phyloP scores from a whole-genome alignment of 2,113 vertebrate genomes.

The Semicossyphus pulcher region DNA sequence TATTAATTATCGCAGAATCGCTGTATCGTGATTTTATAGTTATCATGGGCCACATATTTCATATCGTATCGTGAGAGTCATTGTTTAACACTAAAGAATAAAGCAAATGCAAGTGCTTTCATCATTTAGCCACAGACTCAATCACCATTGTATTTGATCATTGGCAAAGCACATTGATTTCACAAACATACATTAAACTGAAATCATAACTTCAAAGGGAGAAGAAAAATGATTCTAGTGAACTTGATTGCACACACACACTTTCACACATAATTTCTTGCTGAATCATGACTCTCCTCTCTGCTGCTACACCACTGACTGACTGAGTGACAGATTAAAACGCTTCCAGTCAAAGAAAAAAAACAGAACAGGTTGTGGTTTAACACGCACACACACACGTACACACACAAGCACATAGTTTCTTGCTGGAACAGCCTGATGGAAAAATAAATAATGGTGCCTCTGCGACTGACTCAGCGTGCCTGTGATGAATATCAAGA shows the following conservation, averaged over 20 bases:
- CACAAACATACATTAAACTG: no score
- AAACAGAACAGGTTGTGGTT: slow-evolving; percentile 11
- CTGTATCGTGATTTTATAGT: no score
- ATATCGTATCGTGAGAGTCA: no score
- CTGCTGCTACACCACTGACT: slow-evolving; percentile 34
- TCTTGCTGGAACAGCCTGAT: slow-evolving; percentile 27
- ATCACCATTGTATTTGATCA: no score
- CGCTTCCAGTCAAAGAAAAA: slow-evolving; percentile 27
- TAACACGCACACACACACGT: background rate
- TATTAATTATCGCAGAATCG: no score
- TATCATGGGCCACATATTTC: no score
- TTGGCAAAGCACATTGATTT: no score
- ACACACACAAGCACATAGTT: background rate
- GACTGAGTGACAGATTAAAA: slow-evolving; percentile 47
- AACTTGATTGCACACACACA: slow-evolving; percentile 20
- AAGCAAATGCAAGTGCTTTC: no score
- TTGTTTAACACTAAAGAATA: no score
- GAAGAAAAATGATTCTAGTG: slow-evolving; percentile 3
- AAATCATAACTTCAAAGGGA: no score
- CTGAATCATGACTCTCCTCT: slow-evolving; percentile 67
- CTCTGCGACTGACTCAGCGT: slow-evolving; percentile 43
- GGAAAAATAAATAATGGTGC: slow-evolving; percentile 69
- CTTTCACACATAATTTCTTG: slow-evolving; percentile 26
- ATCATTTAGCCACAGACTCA: no score
- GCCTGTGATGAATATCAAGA: slow-evolving; percentile 54